Percentiles rank a stretch among this genome's conserved stretches.
Conservation (phyloP, 2,888 invertebrate species). For the Ephialtes manifestator region DNA sequence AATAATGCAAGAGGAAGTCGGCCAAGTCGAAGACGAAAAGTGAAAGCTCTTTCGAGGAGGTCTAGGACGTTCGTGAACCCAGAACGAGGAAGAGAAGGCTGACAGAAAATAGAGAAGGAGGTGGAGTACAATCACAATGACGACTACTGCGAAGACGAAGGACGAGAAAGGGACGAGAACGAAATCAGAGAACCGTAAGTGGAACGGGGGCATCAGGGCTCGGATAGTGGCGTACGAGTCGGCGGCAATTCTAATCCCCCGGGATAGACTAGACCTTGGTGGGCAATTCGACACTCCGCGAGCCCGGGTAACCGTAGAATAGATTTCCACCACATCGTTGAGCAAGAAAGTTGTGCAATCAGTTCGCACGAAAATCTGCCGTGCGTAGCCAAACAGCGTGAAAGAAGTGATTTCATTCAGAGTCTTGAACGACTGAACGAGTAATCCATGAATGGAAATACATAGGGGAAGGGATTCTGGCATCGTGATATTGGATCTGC, state of each 20-base stretch:
- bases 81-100: conserved; percentile 3
- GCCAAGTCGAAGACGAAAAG: not conserved
- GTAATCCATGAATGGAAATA: not conserved
- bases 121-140: conserved; percentile 20
- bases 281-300: conserved; percentile 63
- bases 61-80: not conserved
- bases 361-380: not conserved
- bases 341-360: conserved; percentile 35
- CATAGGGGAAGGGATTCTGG: not conserved
- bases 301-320: conserved; percentile 55
- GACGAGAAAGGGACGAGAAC: conserved; percentile 44
- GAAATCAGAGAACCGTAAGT: conserved; percentile 70
- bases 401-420: not conserved
- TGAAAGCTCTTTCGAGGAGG: conserved; percentile 40
- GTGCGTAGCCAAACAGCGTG: not conserved
- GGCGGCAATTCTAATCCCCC: conserved; percentile 64
- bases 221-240: not conserved
- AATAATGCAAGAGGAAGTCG: not conserved
- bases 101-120: conserved; percentile 12
- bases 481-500: too few relatives aligned
- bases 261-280: conserved; percentile 62
- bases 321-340: conserved; percentile 32
- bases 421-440: not conserved
- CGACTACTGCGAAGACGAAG: not conserved
- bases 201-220: conserved; percentile 46